Conservation (phyloP, 2,888 invertebrate genomes). For the Bedellia somnulentella region DNA sequence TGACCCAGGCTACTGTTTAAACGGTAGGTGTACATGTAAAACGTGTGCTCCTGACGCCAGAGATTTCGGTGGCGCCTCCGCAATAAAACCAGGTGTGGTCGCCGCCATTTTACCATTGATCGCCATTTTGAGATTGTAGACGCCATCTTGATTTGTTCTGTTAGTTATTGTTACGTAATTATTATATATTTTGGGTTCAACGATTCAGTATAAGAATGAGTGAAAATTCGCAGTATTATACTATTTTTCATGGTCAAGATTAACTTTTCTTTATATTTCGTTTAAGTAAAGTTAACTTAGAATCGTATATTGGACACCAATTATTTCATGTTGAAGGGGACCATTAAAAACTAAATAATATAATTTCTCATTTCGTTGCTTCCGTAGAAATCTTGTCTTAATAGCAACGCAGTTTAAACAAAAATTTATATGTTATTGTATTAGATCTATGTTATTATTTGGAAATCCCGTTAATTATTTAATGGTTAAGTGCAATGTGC, state of each 20-base stretch:
- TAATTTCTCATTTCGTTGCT: too few species aligned
- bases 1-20: constrained; percentile 43
- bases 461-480: too few species aligned
- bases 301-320: not conserved
- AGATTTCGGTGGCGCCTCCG: constrained; percentile 34
- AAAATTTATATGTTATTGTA: too few species aligned
- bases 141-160: not conserved
- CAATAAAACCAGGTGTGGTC: constrained; percentile 17
- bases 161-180: too few species aligned
- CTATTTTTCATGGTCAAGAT: not conserved
- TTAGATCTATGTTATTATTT: too few species aligned
- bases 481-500: too few species aligned
- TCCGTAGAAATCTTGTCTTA: too few species aligned
- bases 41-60: constrained; percentile 40
- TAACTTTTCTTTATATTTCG: not conserved
- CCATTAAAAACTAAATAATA: too few species aligned
- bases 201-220: too few species aligned
- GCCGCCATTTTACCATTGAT: constrained; percentile 19
- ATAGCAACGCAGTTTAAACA: too few species aligned
- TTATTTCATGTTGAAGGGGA: too few species aligned
- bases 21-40: constrained; percentile 46
- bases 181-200: too few species aligned
- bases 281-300: not conserved
- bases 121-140: constrained; percentile 22
- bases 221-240: not conserved